Evolutionary conservation across 1,140 invertebrate species (phyloP).

Genomic region (Pseudomyrmex pallidus): DNA sequence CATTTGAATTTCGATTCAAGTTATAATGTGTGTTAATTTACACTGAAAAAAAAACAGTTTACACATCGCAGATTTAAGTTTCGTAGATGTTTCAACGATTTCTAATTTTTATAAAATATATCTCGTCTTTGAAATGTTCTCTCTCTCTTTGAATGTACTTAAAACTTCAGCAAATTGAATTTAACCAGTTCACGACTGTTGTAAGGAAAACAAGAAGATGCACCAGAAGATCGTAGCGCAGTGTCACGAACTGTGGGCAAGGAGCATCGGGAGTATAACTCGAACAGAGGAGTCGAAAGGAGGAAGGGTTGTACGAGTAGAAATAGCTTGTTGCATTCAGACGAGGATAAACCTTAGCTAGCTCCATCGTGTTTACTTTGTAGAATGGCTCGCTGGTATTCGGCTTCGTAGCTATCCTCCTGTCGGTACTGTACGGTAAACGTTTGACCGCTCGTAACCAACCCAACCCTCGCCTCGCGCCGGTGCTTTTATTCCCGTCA

Average conservation of each 20-base stretch:
- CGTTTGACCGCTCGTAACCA: constrained; percentile 68
- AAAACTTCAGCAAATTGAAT: neutral
- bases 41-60: too few relatives aligned
- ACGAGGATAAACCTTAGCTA: constrained; percentile 74
- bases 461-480: constrained; percentile 24
- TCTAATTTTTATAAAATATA: too few relatives aligned
- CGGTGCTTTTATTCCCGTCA: constrained; percentile 66
- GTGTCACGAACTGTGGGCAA: constrained; percentile 43
- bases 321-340: constrained; percentile 81
- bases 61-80: too few relatives aligned
- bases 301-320: constrained; percentile 60
- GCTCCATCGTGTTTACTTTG: constrained; percentile 79
- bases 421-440: constrained; percentile 58
- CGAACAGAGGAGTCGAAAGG: constrained; percentile 42
- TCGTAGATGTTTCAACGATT: neutral
- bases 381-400: constrained; percentile 75
- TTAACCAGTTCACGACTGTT: constrained; percentile 10
- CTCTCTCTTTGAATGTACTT: neutral
- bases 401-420: constrained; percentile 64
- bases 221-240: constrained; percentile 20
- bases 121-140: too few relatives aligned
- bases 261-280: constrained; percentile 39
- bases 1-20: too few relatives aligned
- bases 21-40: too few relatives aligned
- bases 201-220: constrained; percentile 8